Evolutionary conservation across 2,797 vertebrate species (phyloP).

Genomic region (Diceros bicornis): DNA sequence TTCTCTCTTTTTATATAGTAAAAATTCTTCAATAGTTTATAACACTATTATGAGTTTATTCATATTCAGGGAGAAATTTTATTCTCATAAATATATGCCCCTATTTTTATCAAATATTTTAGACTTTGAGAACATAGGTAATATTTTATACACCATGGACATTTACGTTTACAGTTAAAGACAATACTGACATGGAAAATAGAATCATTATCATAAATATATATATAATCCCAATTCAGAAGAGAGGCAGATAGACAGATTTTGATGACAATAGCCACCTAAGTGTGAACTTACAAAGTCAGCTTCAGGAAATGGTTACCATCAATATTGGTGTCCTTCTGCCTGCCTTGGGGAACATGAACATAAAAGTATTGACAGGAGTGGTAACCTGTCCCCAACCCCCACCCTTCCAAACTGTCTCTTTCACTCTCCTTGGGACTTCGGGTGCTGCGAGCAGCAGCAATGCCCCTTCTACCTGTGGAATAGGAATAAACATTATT

Average conservation of each 20-base stretch:
- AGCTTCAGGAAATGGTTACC: neutral
- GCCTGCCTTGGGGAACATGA: neutral
- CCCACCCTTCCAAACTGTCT: accelerated
- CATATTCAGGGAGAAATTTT: neutral
- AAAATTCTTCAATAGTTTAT: conserved; percentile 20
- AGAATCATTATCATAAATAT: neutral
- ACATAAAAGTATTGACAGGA: neutral
- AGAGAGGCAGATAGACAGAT: neutral
- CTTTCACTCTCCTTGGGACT: neutral
- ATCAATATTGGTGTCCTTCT: neutral
- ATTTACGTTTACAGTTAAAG: conserved; percentile 47
- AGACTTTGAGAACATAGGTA: neutral
- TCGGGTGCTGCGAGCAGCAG: neutral
- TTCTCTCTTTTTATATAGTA: conserved; percentile 30
- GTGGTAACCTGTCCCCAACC: accelerated
- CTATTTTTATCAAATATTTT: conserved; percentile 47
- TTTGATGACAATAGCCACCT: neutral
- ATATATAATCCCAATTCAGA: neutral
- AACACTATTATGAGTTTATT: neutral
- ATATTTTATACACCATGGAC: neutral
- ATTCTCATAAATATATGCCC: neutral
- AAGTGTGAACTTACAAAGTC: neutral
- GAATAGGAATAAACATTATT: neutral
- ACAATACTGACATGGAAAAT: neutral
- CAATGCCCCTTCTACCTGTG: neutral